A percentile compares a stretch with the other conserved stretches of the same genome.
Evolutionary conservation across 2,797 vertebrate species (phyloP).

Genomic region (Muscicapa striata): DNA sequence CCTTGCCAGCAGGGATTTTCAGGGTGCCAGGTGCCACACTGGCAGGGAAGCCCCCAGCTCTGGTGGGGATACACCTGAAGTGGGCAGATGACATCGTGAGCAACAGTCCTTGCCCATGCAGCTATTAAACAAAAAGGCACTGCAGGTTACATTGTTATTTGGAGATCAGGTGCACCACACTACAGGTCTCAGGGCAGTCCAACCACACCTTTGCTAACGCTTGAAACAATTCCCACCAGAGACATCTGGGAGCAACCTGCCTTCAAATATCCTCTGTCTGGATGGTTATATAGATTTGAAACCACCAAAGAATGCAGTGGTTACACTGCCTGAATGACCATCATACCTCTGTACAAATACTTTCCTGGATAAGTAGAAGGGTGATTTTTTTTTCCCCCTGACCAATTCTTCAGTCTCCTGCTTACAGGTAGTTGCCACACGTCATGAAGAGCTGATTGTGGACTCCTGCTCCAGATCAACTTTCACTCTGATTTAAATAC

Average conservation of each 20-base stretch:
- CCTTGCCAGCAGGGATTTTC: background rate
- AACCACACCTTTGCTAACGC: fast-evolving
- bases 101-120: background rate
- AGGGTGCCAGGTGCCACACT: no score
- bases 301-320: background rate
- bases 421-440: fast-evolving
- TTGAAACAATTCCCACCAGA: background rate
- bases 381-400: background rate
- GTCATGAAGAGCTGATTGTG: background rate
- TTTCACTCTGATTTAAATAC: background rate
- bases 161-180: background rate
- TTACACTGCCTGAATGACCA: background rate
- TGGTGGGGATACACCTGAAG: background rate
- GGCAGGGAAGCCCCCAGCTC: background rate
- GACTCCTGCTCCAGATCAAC: background rate
- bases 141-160: background rate
- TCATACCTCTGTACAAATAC: background rate
- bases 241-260: background rate
- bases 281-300: background rate
- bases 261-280: background rate
- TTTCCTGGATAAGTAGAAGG: background rate
- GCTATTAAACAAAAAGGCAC: background rate
- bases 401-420: background rate
- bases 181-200: background rate
- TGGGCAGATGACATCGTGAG: fast-evolving